Conservation (phyloP, 2,113 vertebrate genomes). For the Probosciger aterrimus region DNA sequence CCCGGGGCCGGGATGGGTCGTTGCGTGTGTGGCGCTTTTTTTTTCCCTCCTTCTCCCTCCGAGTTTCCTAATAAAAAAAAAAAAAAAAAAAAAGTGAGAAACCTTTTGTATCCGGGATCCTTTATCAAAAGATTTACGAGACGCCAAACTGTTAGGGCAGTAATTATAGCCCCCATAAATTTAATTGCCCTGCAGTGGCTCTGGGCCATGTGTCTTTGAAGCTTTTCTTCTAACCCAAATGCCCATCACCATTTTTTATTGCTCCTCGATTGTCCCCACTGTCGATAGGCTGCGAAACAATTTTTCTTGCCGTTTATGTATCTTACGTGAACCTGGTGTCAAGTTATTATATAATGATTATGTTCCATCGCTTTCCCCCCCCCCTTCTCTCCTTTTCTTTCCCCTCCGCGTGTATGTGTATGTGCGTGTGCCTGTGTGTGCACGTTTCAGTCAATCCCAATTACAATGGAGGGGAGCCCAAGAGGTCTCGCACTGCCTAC, state of each 20-base stretch:
- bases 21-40: neutral
- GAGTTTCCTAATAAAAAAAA: constrained; percentile 23
- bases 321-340: constrained; percentile 82
- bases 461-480: constrained; percentile 96
- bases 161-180: constrained; percentile 99
- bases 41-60: neutral
- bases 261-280: constrained; percentile 79
- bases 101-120: constrained; percentile 76
- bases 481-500: constrained; percentile 98
- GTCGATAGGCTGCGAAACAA: constrained; percentile 77
- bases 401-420: constrained; percentile 5
- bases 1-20: constrained; percentile 1
- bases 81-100: constrained; percentile 52
- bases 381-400: constrained; percentile 19
- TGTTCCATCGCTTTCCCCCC: constrained; percentile 81
- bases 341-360: constrained; percentile 84
- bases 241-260: constrained; percentile 86
- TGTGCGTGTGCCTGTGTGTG: neutral
- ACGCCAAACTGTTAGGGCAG: constrained; percentile 92
- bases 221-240: constrained; percentile 88
- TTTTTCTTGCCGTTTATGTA: constrained; percentile 81
- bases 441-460: constrained; percentile 88
- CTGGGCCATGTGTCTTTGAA: constrained; percentile 89
- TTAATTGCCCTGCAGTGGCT: constrained; percentile 92
- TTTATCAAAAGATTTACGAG: constrained; percentile 94